Evolutionary conservation across 1,140 invertebrate species (phyloP).

Genomic region (Araneus ventricosus): DNA sequence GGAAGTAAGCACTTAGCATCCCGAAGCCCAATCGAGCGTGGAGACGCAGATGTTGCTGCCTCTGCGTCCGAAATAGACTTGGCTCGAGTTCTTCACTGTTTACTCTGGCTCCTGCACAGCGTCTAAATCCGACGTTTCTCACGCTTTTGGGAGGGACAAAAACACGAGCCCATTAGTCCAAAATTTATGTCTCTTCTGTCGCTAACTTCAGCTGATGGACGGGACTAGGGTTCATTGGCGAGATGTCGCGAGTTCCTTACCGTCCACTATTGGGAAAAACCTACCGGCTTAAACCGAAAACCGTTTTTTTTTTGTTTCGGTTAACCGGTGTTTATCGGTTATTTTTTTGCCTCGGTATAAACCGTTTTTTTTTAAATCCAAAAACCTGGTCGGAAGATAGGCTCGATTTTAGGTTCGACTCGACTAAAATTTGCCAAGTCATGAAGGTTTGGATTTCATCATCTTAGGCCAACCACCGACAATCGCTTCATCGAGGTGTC

Average conservation of each 20-base stretch:
- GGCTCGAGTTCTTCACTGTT: background rate
- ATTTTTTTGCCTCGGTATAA: no score
- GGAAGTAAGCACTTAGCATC: background rate
- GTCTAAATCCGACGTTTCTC: conserved; percentile 47
- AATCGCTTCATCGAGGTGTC: no score
- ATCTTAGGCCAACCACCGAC: no score
- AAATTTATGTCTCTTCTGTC: conserved; percentile 37
- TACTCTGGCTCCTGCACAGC: conserved; percentile 30
- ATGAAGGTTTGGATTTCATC: no score
- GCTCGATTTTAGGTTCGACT: no score
- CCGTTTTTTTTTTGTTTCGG: no score
- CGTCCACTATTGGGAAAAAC: no score
- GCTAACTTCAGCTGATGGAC: conserved; percentile 17
- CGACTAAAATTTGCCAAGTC: no score
- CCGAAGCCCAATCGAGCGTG: conserved; percentile 18
- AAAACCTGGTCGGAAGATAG: no score
- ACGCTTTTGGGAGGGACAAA: background rate
- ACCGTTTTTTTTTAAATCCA: no score
- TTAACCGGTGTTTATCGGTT: no score
- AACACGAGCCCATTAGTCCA: background rate
- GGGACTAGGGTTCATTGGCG: background rate
- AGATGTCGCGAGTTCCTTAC: background rate
- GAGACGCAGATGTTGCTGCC: conserved; percentile 3
- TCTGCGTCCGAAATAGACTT: background rate
- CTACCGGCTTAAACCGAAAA: no score